Evolutionary conservation across 1,140 invertebrate species (phyloP).

Genomic region (Chlorops oryzae): DNA sequence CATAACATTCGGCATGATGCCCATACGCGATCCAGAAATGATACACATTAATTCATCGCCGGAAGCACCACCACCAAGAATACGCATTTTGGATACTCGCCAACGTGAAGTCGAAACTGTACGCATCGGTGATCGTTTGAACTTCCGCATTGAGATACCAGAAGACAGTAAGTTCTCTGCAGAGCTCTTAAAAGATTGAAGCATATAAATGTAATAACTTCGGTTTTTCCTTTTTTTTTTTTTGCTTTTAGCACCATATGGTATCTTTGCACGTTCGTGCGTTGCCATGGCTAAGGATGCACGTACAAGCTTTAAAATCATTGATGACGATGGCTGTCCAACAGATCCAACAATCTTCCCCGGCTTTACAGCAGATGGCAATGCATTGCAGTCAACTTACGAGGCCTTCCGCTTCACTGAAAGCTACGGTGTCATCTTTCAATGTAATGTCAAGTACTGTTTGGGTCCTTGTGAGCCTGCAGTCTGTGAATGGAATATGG

Average conservation of each 20-base stretch:
- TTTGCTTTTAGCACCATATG: slow-evolving; percentile 71
- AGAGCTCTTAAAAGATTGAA: background rate
- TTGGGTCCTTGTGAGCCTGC: slow-evolving; percentile 89
- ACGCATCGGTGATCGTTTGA: slow-evolving; percentile 87
- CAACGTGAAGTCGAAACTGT: slow-evolving; percentile 88
- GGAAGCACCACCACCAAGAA: slow-evolving; percentile 88
- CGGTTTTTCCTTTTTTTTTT: background rate
- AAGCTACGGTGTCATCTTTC: slow-evolving; percentile 94
- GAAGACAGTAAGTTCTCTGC: slow-evolving; percentile 75
- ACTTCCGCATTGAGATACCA: slow-evolving; percentile 92
- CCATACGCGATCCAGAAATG: slow-evolving; percentile 89
- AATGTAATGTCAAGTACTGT: slow-evolving; percentile 95
- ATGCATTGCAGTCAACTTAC: slow-evolving; percentile 82
- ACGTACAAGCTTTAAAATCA: slow-evolving; percentile 92
- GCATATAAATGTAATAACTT: background rate
- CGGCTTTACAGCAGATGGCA: slow-evolving; percentile 78
- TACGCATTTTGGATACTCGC: slow-evolving; percentile 79
- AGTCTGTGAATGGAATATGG: slow-evolving; percentile 80
- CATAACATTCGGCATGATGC: slow-evolving; percentile 96
- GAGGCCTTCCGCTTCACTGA: slow-evolving; percentile 94
- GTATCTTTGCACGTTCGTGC: slow-evolving; percentile 91
- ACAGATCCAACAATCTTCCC: slow-evolving; percentile 91
- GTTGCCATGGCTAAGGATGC: slow-evolving; percentile 96
- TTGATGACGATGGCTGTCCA: slow-evolving; percentile 91
- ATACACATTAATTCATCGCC: slow-evolving; percentile 92